These are phyloP conservation scores for Hypotaenidia philippensis DNA, from an alignment of 2,797 vertebrate species.

Conservation along the genomic window DNA sequence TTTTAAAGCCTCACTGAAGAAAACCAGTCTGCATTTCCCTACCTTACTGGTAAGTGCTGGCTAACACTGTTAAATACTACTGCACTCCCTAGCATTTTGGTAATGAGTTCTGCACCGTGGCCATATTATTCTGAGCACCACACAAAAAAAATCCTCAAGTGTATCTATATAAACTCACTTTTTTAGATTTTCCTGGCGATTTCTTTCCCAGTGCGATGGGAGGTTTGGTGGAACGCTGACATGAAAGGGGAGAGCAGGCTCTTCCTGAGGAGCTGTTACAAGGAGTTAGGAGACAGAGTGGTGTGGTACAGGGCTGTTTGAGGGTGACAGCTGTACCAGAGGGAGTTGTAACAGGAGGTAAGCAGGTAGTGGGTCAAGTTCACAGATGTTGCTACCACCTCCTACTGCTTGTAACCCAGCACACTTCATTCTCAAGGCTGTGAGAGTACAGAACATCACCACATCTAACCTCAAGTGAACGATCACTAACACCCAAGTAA, in stretches of 20 bases:
- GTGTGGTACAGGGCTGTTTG: background rate
- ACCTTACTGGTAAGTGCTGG: background rate
- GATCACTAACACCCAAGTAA: background rate
- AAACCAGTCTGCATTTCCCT: background rate
- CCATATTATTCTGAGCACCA: background rate
- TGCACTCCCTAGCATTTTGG: background rate
- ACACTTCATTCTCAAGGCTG: background rate
- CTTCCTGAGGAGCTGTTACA: background rate
- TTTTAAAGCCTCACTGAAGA: background rate
- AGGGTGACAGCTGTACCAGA: background rate
- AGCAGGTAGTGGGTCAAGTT: fast-evolving
- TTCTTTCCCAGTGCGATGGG: background rate
- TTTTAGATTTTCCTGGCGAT: background rate
- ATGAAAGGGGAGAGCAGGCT: background rate
- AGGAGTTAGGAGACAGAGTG: background rate
- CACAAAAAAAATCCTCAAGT: background rate
- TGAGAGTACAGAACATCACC: background rate
- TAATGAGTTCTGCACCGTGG: background rate
- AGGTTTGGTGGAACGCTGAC: fast-evolving
- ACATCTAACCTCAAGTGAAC: background rate
- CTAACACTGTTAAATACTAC: background rate
- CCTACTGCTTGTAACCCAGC: background rate
- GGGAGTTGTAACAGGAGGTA: background rate
- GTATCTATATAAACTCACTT: background rate
- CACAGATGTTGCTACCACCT: background rate